A percentile compares a stretch with the other conserved stretches of the same genome.
phyloP scores from a whole-genome alignment of 2,113 vertebrate species.

The Danio rerio region GRCz12tu NC_133178.1:55572501-55573000 shows the following conservation, averaged over 20 bases:
- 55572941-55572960: slow-evolving; percentile 35
- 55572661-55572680: no score
- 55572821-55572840: slow-evolving; percentile 22
- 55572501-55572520: no score
- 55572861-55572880: slow-evolving; percentile 24
- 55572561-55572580: not conserved
- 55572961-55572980: slow-evolving; percentile 14
- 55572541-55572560: not conserved
- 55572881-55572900: slow-evolving; percentile 15
- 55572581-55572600: not conserved
- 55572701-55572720: no score
- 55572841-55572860: not conserved
- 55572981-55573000: slow-evolving; percentile 54
- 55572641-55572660: no score
- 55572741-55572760: not conserved
- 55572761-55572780: not conserved
- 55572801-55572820: slow-evolving; percentile 37
- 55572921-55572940: slow-evolving; percentile 39
- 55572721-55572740: not conserved
- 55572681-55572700: no score
- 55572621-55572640: no score
- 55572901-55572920: slow-evolving; percentile 26
- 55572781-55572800: slow-evolving; percentile 5
- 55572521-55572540: no score
- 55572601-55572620: no score